These are phyloP conservation scores for Pteria penguin DNA, from an alignment of 2,888 invertebrate genomes.

Conservation along the genomic window DNA sequence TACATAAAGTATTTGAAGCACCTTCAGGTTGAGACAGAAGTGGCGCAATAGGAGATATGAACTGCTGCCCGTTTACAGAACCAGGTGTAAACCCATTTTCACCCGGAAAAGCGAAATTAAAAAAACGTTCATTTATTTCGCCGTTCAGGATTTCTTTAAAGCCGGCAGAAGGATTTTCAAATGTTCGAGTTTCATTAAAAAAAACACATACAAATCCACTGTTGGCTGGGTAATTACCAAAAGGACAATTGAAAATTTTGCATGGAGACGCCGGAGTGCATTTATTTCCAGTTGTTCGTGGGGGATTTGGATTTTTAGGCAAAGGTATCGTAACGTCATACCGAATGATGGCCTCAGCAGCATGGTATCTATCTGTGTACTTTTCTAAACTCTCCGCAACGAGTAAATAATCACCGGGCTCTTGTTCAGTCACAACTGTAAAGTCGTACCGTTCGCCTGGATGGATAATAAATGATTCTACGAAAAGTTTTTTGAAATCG, in stretches of 20 bases:
- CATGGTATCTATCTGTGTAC: constrained; percentile 35
- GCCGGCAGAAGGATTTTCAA: constrained; percentile 21
- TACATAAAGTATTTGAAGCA: constrained; percentile 25
- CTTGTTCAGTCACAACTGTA: constrained; percentile 53
- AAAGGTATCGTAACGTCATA: constrained; percentile 31
- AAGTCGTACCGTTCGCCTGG: constrained; percentile 68
- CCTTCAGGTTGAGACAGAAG: constrained; percentile 42
- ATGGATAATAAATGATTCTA: constrained; percentile 57
- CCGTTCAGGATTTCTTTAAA: constrained; percentile 14
- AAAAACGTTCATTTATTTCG: no score
- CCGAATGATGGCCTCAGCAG: constrained; percentile 52
- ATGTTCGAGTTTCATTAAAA: constrained; percentile 41
- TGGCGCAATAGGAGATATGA: constrained; percentile 39
- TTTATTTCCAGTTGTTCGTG: background rate
- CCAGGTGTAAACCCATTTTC: constrained; percentile 45
- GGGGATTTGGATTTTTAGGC: constrained; percentile 24
- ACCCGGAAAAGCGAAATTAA: constrained; percentile 63
- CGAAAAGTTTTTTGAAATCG: constrained; percentile 7
- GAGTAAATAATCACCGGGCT: constrained; percentile 51
- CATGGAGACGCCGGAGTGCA: constrained; percentile 41
- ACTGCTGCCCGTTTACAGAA: constrained; percentile 57
- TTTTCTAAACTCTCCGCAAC: constrained; percentile 57
- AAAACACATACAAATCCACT: constrained; percentile 33
- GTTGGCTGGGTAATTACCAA: constrained; percentile 25
- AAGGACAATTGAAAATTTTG: constrained; percentile 57